phyloP scores from a whole-genome alignment of 2,888 invertebrate genomes.

The Anthophora plumipes region DNA sequence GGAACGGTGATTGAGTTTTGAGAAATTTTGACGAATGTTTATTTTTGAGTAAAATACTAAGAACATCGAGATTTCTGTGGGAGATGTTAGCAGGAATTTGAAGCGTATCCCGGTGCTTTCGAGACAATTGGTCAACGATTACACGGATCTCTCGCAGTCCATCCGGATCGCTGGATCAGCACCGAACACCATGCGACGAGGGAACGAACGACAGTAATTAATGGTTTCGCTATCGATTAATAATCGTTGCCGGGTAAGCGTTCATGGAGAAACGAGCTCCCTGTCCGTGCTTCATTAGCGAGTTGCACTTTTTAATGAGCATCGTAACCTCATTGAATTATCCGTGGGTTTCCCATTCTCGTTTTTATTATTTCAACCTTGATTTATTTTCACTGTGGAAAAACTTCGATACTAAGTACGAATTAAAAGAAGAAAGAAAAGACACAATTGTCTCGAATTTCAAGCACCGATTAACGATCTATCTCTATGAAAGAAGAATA shows the following conservation, averaged over 20 bases:
- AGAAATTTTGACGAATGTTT: no score
- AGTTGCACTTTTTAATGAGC: slow-evolving; percentile 34
- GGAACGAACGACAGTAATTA: slow-evolving; percentile 61
- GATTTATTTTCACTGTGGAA: no score
- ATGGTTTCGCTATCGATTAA: slow-evolving; percentile 58
- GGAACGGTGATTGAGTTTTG: no score
- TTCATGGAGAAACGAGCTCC: slow-evolving; percentile 17
- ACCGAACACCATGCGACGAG: slow-evolving; percentile 22
- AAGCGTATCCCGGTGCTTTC: neutral
- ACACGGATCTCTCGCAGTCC: slow-evolving; percentile 10
- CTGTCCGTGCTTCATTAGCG: slow-evolving; percentile 36
- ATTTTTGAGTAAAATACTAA: no score
- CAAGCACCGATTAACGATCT: no score
- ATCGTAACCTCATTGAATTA: slow-evolving; percentile 25
- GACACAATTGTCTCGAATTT: no score
- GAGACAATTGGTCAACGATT: slow-evolving; percentile 26
- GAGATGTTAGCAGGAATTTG: no score
- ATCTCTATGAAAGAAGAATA: no score
- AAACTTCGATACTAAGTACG: neutral
- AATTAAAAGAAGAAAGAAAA: neutral
- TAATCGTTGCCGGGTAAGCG: slow-evolving; percentile 42
- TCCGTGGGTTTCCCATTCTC: neutral
- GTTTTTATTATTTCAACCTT: neutral
- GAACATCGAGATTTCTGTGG: no score
- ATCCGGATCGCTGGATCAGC: slow-evolving; percentile 28